Percentiles rank a stretch among this genome's conserved stretches.
phyloP scores from a whole-genome alignment of 2,113 vertebrate genomes.

The Trochalopteron elliotii region DNA sequence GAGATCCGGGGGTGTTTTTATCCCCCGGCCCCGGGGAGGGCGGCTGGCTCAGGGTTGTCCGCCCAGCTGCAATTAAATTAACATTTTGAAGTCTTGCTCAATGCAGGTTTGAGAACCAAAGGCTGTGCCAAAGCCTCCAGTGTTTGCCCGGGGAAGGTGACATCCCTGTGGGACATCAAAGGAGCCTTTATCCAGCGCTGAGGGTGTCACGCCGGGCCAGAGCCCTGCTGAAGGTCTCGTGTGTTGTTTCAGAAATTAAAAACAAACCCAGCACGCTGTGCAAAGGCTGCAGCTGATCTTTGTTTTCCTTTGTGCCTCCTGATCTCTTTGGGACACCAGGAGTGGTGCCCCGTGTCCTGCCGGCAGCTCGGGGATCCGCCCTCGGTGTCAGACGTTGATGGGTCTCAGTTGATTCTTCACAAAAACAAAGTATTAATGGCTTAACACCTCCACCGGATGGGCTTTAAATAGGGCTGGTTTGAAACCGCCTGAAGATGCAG shows the following conservation, averaged over 20 bases:
- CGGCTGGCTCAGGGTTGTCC: background rate
- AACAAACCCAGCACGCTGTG: background rate
- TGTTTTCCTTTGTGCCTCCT: background rate
- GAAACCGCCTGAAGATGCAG: background rate
- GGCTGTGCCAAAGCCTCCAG: background rate
- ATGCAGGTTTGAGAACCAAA: background rate
- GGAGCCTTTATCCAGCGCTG: background rate
- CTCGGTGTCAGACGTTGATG: background rate
- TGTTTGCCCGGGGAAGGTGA: background rate
- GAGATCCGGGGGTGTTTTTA: background rate
- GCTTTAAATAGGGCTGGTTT: background rate
- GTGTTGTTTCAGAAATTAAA: background rate
- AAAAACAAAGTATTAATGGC: background rate
- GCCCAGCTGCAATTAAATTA: background rate
- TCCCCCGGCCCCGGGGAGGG: background rate
- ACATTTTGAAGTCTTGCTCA: background rate
- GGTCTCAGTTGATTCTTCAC: background rate
- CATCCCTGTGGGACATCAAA: background rate
- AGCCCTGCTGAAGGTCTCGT: background rate
- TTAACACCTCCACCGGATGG: background rate
- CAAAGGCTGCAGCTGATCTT: background rate
- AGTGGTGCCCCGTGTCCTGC: background rate
- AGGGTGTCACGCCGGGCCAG: background rate
- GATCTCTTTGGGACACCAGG: background rate
- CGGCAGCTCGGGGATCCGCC: background rate